Base-by-base conservation (phyloP, 2,797 vertebrate genomes). In the Chlorospingus flavigularis region DNA sequence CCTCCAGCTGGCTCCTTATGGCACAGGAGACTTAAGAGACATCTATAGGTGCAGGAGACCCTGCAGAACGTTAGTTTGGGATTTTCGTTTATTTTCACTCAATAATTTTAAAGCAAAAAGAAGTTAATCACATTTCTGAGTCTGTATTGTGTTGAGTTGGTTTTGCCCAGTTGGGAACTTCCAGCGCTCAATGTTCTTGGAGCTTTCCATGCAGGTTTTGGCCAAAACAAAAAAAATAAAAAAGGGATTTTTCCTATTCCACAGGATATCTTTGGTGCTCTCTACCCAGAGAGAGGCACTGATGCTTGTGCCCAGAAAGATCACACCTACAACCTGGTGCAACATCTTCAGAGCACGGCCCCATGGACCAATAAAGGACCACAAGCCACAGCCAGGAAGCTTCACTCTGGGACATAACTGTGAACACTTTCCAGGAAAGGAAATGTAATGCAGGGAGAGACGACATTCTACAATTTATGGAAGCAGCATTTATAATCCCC, bases 131-230 rank as follows among this genome's bases (percentile, higher is more conserved):
- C 0, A 0, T 31, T 63, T 80, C 30, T n/a, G 31, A 73, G 21
- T 9, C 43, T 51, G 7, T 42, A 19, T 17, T 10, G 9, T 6
- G 2, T 16, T 21, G 15, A 3, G 5, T 2, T 76, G 18, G 1
- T 74, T 76, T 39, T 68, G 7, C 18, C 19, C 14, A 17, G 30
- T 8, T 26, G 24, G 12, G 73, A 65, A 30, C 25, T 67, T 70
- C 53, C 45, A 43, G 10, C 28, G 18, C 26, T 77, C 40, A 70
- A 19, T 0, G 1, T 18, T 86, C 14, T 19, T 30, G 7, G 9
- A 75, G 51, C 4, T 57, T 48, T 78, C 15, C 2, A 0, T 4
- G 6, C 5, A 57, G 19, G 7, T 60, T 91, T 81, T 42, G n/a
- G 23, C 0, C 21, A 55, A 33, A 8, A 35, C 7, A 20, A 31